These are phyloP conservation scores for Epizoanthus illoricatus DNA, from an alignment of 92 coral and sea anemone genomes.

Conservation along the genomic window DNA sequence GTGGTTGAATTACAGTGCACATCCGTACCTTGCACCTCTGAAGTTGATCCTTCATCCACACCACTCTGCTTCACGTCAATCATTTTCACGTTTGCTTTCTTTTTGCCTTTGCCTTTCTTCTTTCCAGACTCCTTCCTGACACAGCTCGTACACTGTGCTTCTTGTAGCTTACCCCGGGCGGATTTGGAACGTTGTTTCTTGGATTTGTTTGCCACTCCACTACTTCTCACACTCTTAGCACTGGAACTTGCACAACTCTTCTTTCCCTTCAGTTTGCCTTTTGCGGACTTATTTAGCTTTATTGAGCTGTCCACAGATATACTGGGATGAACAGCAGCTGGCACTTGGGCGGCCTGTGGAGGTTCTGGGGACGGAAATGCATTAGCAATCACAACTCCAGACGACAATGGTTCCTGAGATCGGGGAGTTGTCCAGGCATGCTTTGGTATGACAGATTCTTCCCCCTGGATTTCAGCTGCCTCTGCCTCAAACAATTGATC, in stretches of 20 bases:
- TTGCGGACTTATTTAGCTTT: slow-evolving; percentile 40
- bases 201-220: slow-evolving; percentile 14
- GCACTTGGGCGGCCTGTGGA: slow-evolving; percentile 44
- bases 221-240: slow-evolving; percentile 43
- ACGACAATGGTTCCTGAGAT: slow-evolving; percentile 15
- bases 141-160: not conserved
- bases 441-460: slow-evolving; percentile 35
- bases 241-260: slow-evolving; percentile 15
- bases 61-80: slow-evolving; percentile 75
- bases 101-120: slow-evolving; percentile 52
- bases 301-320: slow-evolving; percentile 35
- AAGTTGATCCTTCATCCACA: slow-evolving; percentile 26
- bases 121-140: slow-evolving; percentile 50
- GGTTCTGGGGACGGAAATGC: slow-evolving; percentile 95
- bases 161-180: slow-evolving; percentile 3
- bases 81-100: slow-evolving; percentile 51
- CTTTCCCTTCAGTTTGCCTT: slow-evolving; percentile 30
- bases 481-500: not conserved
- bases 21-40: slow-evolving; percentile 24
- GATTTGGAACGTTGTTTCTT: slow-evolving; percentile 17
- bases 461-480: not conserved
- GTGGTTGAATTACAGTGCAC: slow-evolving; percentile 48
- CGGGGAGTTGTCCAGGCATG: slow-evolving; percentile 41
- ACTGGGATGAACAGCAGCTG: slow-evolving; percentile 36
- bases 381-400: slow-evolving; percentile 69